These are phyloP conservation scores for Hirtodrosophila alboralis DNA, from an alignment of 2,888 invertebrate species.

Conservation along the genomic window DNA sequence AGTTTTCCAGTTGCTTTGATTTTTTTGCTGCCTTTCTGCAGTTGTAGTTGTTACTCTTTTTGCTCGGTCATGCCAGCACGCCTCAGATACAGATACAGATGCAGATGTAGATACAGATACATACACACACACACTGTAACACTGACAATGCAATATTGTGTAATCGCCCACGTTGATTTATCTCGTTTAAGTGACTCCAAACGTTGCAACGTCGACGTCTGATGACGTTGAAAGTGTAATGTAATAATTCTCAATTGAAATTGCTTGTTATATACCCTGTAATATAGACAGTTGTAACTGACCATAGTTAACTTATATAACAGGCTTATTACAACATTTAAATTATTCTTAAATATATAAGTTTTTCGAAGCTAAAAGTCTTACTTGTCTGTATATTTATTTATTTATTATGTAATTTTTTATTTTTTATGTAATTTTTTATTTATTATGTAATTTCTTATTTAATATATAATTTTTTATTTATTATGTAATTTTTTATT, in stretches of 20 bases:
- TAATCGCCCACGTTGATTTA: conserved; percentile 79
- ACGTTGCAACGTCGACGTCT: conserved; percentile 30
- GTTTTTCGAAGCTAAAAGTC: no score
- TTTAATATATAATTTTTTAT: no score
- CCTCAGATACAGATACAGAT: conserved; percentile 31
- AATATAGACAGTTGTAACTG: conserved; percentile 6
- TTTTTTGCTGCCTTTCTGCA: conserved; percentile 14
- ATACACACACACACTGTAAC: conserved; percentile 19
- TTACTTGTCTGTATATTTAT: no score
- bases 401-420: no score
- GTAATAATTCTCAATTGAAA: conserved; percentile 66
- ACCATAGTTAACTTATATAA: no score
- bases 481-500: no score
- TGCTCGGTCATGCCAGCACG: conserved; percentile 66
- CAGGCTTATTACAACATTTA: no score
- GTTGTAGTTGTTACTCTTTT: conserved; percentile 39
- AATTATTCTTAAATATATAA: no score
- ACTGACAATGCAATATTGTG: conserved; percentile 66
- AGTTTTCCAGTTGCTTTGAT: conserved; percentile 38
- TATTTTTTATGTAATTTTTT: no score
- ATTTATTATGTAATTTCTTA: no score
- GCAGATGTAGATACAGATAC: conserved; percentile 16
- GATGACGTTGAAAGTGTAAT: conserved; percentile 64
- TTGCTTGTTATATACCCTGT: conserved; percentile 39
- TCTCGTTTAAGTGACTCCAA: conserved; percentile 77